These are phyloP conservation scores for Macquaria australasica DNA, from an alignment of 2,113 vertebrate genomes.

Conservation along the genomic window DNA sequence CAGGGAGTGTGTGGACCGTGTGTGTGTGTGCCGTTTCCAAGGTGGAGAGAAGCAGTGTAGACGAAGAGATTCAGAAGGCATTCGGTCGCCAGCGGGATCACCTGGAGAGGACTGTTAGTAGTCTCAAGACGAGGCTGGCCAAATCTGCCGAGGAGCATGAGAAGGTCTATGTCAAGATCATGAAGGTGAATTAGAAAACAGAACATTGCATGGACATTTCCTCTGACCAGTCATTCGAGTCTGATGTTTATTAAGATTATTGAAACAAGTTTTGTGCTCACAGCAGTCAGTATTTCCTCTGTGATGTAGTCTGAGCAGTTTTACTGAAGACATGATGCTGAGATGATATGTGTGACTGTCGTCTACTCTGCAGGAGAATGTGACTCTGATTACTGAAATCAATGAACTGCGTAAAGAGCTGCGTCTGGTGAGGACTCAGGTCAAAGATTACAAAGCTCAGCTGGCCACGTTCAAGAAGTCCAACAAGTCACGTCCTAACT, in stretches of 20 bases:
- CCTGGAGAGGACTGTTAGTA: constrained; percentile 87
- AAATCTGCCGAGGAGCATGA: constrained; percentile 87
- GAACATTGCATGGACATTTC: background rate
- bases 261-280: background rate
- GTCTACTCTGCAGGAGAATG: constrained; percentile 75
- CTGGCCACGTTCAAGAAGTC: constrained; percentile 66
- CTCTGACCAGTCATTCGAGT: background rate
- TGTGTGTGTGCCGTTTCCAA: constrained; percentile 58
- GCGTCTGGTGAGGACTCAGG: constrained; percentile 38
- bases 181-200: constrained; percentile 85
- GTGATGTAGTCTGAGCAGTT: background rate
- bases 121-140: constrained; percentile 86
- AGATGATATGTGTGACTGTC: no score
- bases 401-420: constrained; percentile 78
- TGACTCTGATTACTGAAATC: constrained; percentile 78
- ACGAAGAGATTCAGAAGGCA: constrained; percentile 86
- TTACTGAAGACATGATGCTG: no score
- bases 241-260: background rate
- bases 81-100: constrained; percentile 85
- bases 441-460: constrained; percentile 61
- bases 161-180: constrained; percentile 84
- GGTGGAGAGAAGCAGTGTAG: constrained; percentile 85
- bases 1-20: background rate
- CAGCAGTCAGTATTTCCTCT: background rate
- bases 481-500: constrained; percentile 8